Conservation (phyloP, 2,797 vertebrate genomes). For the Tinamus major region DNA sequence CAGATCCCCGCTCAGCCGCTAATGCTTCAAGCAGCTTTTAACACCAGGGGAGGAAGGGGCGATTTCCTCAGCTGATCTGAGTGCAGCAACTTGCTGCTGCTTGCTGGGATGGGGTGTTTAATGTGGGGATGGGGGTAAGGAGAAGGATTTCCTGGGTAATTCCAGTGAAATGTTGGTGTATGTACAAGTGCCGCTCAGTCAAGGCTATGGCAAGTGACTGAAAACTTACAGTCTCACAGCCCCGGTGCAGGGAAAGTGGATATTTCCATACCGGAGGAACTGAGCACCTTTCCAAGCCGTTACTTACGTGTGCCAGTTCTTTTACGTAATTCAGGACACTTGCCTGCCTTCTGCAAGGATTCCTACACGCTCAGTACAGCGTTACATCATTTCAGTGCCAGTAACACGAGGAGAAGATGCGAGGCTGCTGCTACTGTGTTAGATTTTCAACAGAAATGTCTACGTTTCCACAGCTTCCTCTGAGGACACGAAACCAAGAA, state of each 20-base stretch:
- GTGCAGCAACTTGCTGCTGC: background rate
- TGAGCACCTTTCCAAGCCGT: background rate
- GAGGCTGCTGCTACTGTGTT: background rate
- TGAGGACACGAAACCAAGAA: background rate
- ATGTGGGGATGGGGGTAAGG: background rate
- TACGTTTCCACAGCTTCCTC: constrained; percentile 29
- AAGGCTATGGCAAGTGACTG: background rate
- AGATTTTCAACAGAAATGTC: background rate
- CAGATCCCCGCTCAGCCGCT: constrained; percentile 20
- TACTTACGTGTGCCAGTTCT: background rate
- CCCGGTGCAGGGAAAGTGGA: background rate
- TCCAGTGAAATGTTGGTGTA: background rate
- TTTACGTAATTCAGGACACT: background rate
- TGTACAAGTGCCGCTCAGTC: background rate
- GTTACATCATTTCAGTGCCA: background rate
- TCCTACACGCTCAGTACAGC: background rate
- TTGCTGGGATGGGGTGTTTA: background rate
- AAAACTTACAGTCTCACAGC: background rate
- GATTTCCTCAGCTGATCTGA: background rate
- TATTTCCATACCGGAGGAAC: background rate
- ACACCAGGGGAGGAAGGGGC: background rate
- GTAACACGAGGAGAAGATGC: background rate
- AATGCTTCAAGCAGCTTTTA: constrained; percentile 47
- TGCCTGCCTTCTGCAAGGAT: background rate
- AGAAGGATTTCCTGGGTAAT: background rate